These are phyloP conservation scores for Rallus crepitans DNA, from an alignment of 2,797 vertebrate species.

Conservation along the genomic window DNA sequence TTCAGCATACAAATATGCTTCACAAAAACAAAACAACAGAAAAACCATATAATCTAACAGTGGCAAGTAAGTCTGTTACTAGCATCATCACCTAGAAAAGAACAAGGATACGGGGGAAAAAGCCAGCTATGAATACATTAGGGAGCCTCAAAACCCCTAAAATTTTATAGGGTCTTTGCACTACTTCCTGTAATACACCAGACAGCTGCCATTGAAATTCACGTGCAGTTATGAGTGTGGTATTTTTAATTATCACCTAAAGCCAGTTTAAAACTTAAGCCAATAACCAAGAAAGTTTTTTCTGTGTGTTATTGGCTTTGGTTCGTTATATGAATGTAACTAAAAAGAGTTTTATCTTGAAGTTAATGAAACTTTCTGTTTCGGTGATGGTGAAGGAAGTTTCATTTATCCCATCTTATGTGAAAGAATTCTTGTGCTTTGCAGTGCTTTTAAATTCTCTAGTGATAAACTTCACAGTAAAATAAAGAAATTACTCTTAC, in stretches of 20 bases:
- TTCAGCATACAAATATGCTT: conserved; percentile 6
- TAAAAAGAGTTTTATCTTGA: background rate
- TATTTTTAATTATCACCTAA: background rate
- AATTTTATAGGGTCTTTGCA: background rate
- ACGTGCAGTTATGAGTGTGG: background rate
- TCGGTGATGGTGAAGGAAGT: background rate
- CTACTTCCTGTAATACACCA: background rate
- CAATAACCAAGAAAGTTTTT: background rate
- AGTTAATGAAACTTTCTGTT: background rate
- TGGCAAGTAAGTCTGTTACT: background rate
- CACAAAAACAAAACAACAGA: background rate
- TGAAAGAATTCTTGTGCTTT: background rate
- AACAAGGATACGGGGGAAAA: background rate
- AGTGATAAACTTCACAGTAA: background rate
- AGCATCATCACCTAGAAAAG: background rate
- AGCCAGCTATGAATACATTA: background rate
- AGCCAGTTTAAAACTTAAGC: background rate
- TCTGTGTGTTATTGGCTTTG: background rate
- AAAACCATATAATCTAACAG: background rate
- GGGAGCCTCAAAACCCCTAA: background rate
- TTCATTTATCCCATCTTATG: background rate
- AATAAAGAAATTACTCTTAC: background rate
- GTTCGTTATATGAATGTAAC: background rate
- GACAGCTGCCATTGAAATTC: background rate
- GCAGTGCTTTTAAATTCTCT: background rate